Evolutionary conservation across 2,113 vertebrate genomes (phyloP), one percentile per base, ranked within the genome.

Genomic region (Rynchops niger): DNA sequence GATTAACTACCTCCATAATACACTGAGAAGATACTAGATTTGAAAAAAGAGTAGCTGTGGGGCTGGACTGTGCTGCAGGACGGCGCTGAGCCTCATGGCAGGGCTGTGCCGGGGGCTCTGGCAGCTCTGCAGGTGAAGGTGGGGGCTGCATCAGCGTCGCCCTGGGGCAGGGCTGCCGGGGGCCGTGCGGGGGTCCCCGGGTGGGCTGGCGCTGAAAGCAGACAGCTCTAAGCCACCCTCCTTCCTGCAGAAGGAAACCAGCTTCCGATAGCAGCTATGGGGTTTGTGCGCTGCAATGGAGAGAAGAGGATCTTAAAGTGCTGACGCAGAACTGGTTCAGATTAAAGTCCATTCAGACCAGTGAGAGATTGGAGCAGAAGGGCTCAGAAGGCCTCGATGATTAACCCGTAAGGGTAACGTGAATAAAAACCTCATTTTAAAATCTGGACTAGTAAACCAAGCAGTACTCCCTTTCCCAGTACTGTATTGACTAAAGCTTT

Each of bases 11-110:
- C 20, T 34, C 0, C 34, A 2, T 23, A 20, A 11, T 9, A 3
- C 4, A 17, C 6, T 20, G 55, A 55, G 50, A 32, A 67, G 83
- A 36, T 21, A 61, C 3, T 16, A 16, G 22, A 36, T 59, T 23
- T 42, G 20, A 30, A 23, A 71, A 56, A 55, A 25, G 7, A 14
- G 36, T 13, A 26, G 36, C 45, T 25, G 4, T 45, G 53, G 63
- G 65, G 26, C 32, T 56, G 62, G 40, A 13, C 9, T 1, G 11
- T 43, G 72, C 56, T 63, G 55, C 40, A 5, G 71, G 71, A 40
- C 0, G 2, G 55, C 0, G 5, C 71, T 29, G 70, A 53, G 79
- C 43, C 45, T 32, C 19, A 16, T 1, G 6, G 58, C 4, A 11
- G 56, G 40, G 11, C 2, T 8, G 47, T 15, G 34, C 9, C 23